Base-by-base conservation (phyloP, 2,113 vertebrate species). In the Tylochromis polylepis region DNA sequence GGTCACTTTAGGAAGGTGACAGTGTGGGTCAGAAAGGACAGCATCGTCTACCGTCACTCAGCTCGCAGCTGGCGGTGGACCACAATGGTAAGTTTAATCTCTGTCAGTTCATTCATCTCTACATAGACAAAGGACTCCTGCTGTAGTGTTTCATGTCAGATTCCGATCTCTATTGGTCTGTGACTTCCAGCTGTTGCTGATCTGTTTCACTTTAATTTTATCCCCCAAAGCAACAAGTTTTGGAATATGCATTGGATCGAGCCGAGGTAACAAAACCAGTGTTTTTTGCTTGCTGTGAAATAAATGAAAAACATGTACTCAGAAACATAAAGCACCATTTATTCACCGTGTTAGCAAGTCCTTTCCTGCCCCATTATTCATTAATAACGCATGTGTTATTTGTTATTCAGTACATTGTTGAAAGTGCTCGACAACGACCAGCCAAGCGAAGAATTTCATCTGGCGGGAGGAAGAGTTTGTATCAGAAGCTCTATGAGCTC, bases 401-500 rank as follows among this genome's bases (percentile, higher is more conserved):
- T 95, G 67, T 96, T 57, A 90, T 46, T 95, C 60, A 99, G 98
- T 99, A 99, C 95, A 97, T 99, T 86, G 98, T 99, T 88, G 99
- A 99, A 97, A 99, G 98, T 97, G 98, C 98, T 93, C 97, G 97
- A 88, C 98, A 99, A 90, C 97, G 97, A 93, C 98, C 99, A 90
- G 97, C 97, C 87, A 98, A 98, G 96, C 97, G 97, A 93, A 98
- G 98, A 94, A 95, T 97, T 86, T 96, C 98, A 81, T 97, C 98
- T 27, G 95, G 97, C 87, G 98, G 97, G 93, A 98, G 97, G 94
- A 99, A 99, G 95, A 99, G 98, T 92, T 95, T 99, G 87, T 98
- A 99, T 96, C 98, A 99, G 96, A 99, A 99, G 93, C 97, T 99
- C 81, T 98, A 99, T 97, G 98, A 99, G 94, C 95, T 99, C 36